phyloP scores from a whole-genome alignment of 2,797 vertebrate genomes.

The Xyrichtys novacula region DNA sequence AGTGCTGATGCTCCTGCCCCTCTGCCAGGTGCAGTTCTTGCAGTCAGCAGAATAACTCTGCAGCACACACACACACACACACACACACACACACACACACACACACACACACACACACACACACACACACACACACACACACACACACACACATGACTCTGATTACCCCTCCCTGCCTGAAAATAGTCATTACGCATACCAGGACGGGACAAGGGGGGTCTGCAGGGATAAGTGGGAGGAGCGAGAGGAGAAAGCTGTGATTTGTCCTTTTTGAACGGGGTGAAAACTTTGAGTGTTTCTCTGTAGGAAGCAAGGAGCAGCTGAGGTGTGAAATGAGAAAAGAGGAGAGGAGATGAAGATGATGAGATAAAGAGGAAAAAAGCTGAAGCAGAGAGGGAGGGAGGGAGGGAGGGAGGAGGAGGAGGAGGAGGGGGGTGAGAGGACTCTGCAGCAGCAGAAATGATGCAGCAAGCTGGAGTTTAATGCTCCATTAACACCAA shows the following conservation, averaged over 20 bases:
- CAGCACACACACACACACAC: slow-evolving; percentile 75
- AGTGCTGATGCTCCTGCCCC: slow-evolving; percentile 88
- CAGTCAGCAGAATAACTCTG: slow-evolving; percentile 91
- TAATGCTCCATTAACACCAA: slow-evolving; percentile 19
- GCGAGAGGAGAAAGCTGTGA: not conserved
- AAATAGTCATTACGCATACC: slow-evolving; percentile 83
- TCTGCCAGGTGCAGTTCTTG: slow-evolving; percentile 89
- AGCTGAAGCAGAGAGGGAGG: slow-evolving; percentile 14
- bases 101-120: slow-evolving; percentile 58
- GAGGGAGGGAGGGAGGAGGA: not conserved
- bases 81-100: slow-evolving; percentile 44
- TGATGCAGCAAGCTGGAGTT: slow-evolving; percentile 54
- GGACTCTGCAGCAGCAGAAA: slow-evolving; percentile 56
- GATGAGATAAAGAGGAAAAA: slow-evolving; percentile 14
- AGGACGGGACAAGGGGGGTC: slow-evolving; percentile 54
- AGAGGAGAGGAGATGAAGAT: slow-evolving; percentile 22
- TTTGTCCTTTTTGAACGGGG: slow-evolving; percentile 32
- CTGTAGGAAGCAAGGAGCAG: slow-evolving; percentile 38
- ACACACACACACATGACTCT: slow-evolving; percentile 35
- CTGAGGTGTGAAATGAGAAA: slow-evolving; percentile 49
- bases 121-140: slow-evolving; percentile 33
- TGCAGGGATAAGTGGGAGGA: slow-evolving; percentile 62
- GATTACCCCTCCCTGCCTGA: slow-evolving; percentile 71
- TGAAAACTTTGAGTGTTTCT: slow-evolving; percentile 42
- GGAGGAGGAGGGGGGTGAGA: not conserved